Percentiles rank a stretch among this genome's conserved stretches.
phyloP scores from a whole-genome alignment of 2,797 vertebrate genomes.

The Chelonia mydas region DNA sequence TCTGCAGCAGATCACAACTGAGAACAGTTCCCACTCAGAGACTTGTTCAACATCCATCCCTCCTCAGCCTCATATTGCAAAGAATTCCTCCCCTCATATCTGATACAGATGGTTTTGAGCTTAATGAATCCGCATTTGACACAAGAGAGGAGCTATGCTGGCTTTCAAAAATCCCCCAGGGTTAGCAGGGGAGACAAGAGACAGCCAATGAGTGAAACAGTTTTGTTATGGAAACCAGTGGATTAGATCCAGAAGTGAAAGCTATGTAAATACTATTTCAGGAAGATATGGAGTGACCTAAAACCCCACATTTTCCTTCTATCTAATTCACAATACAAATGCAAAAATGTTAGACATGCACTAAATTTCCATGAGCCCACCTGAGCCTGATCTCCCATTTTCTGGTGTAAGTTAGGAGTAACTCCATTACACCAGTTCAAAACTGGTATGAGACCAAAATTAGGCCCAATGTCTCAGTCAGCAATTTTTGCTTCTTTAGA shows the following conservation, averaged over 20 bases:
- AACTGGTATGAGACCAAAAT: not conserved
- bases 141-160: constrained; percentile 46
- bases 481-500: not conserved
- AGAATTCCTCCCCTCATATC: constrained; percentile 28
- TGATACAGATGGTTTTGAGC: constrained; percentile 51
- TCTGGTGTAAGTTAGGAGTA: not conserved
- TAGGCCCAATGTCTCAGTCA: not conserved
- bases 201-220: constrained; percentile 4
- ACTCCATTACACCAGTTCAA: not conserved
- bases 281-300: not conserved
- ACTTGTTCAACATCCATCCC: not conserved
- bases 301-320: constrained; percentile 14
- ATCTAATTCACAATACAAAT: constrained; percentile 38
- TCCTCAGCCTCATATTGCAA: not conserved
- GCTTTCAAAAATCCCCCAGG: constrained; percentile 58
- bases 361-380: not conserved
- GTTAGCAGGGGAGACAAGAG: constrained; percentile 27
- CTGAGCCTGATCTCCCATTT: not conserved
- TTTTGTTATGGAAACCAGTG: constrained; percentile 13
- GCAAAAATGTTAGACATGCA: not conserved
- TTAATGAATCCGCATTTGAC: constrained; percentile 59
- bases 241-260: constrained; percentile 29
- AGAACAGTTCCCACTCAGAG: not conserved
- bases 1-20: not conserved
- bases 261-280: not conserved